These are phyloP conservation scores for Pachyramphus minor DNA, from an alignment of 2,113 vertebrate species.

Conservation along the genomic window DNA sequence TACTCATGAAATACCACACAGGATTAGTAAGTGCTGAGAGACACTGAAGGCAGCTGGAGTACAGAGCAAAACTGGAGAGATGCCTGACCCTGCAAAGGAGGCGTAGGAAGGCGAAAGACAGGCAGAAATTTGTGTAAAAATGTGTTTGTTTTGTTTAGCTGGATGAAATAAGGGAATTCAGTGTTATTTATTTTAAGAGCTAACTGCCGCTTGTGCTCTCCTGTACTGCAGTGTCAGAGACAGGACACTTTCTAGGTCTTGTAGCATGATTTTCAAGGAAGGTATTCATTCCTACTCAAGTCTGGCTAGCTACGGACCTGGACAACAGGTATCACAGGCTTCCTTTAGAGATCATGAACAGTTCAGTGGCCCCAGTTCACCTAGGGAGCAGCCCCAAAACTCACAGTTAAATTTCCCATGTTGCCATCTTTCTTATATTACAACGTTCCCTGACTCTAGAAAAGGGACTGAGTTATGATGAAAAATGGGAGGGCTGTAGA, in stretches of 20 bases:
- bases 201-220: not conserved
- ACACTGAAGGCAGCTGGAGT: not conserved
- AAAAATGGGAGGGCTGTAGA: not conserved
- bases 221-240: not conserved
- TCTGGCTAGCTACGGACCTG: not conserved
- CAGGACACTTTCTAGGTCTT: not conserved
- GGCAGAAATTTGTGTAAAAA: not conserved
- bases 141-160: not conserved
- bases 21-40: not conserved
- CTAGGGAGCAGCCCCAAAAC: not conserved
- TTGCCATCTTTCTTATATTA: not conserved
- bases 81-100: not conserved
- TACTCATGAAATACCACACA: not conserved
- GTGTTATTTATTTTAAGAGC: not conserved
- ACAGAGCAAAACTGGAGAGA: not conserved
- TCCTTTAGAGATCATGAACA: not conserved
- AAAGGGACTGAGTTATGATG: not conserved
- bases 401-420: not conserved
- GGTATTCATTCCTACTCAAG: not conserved
- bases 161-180: not conserved
- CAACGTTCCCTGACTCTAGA: not conserved
- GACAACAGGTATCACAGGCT: not conserved
- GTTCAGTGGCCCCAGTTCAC: not conserved
- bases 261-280: not conserved
- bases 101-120: not conserved